Conservation (phyloP, 2,113 vertebrate genomes). For the Tachuris rubrigastra region DNA sequence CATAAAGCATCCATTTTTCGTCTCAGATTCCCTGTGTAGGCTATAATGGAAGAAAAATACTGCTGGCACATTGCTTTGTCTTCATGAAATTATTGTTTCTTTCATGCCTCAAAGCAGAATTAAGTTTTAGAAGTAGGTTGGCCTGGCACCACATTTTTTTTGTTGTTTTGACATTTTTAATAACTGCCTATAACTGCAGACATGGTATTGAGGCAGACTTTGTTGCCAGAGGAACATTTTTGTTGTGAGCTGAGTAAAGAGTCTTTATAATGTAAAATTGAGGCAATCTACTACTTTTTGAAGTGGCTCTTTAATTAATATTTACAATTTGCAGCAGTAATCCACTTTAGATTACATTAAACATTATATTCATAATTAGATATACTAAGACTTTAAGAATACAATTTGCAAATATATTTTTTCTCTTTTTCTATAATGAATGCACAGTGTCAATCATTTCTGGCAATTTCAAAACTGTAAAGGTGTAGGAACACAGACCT, state of each 20-base stretch:
- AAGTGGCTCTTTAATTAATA: slow-evolving; percentile 43
- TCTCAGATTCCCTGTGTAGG: slow-evolving; percentile 76
- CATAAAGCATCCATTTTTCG: slow-evolving; percentile 72
- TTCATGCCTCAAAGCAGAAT: slow-evolving; percentile 66
- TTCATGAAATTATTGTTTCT: slow-evolving; percentile 77
- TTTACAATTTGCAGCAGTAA: neutral
- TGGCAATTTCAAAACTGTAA: neutral
- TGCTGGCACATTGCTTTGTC: slow-evolving; percentile 77
- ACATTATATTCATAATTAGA: neutral
- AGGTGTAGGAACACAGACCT: neutral
- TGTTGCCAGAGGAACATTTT: slow-evolving; percentile 47
- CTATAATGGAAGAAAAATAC: slow-evolving; percentile 67
- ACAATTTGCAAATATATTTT: neutral
- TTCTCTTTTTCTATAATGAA: neutral
- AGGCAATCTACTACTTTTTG: slow-evolving; percentile 23
- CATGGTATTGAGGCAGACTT: slow-evolving; percentile 11
- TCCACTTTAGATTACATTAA: neutral
- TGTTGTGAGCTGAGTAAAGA: slow-evolving; percentile 4
- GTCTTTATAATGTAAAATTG: slow-evolving; percentile 11
- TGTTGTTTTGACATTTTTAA: slow-evolving; percentile 66
- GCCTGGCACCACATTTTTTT: slow-evolving; percentile 47
- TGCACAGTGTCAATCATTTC: neutral
- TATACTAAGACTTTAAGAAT: neutral
- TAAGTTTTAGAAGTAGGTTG: slow-evolving; percentile 62
- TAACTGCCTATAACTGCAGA: slow-evolving; percentile 19